Percentiles rank a stretch among this genome's conserved stretches.
Evolutionary conservation across 2,888 invertebrate species (phyloP).

Genomic region (Parnassius orleans): DNA sequence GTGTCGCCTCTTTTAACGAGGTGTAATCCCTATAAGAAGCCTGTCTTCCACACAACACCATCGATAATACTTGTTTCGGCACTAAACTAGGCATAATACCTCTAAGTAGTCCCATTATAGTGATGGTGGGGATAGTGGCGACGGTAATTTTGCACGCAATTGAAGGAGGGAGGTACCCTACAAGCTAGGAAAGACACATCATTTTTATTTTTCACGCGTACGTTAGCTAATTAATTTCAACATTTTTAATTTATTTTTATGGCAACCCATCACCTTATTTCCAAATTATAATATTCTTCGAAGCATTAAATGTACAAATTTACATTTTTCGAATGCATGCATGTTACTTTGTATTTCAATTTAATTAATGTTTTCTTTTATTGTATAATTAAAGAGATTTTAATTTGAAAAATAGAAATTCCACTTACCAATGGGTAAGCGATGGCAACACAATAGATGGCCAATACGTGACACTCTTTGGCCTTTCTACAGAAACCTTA

Average conservation of each 20-base stretch:
- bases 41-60: too few relatives aligned
- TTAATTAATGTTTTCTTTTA: not conserved
- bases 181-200: too few relatives aligned
- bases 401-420: constrained; percentile 2
- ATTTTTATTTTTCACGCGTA: too few relatives aligned
- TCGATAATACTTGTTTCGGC: too few relatives aligned
- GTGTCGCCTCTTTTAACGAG: too few relatives aligned
- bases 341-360: not conserved
- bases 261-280: constrained; percentile 9
- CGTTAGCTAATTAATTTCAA: too few relatives aligned
- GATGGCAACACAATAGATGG: constrained; percentile 9
- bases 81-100: too few relatives aligned
- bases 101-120: too few relatives aligned
- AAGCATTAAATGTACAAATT: not conserved
- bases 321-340: constrained; percentile 4
- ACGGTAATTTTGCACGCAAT: too few relatives aligned
- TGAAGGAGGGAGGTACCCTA: too few relatives aligned
- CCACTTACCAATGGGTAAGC: constrained; percentile 17
- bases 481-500: constrained; percentile 23
- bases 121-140: too few relatives aligned
- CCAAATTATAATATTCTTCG: not conserved
- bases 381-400: constrained; percentile 15
- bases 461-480: constrained; percentile 1
- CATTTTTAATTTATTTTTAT: not conserved
- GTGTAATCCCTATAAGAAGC: too few relatives aligned